Evolutionary conservation across 92 coral and sea anemone species (phyloP).

Genomic region (Anthopleura xanthogrammica): DNA sequence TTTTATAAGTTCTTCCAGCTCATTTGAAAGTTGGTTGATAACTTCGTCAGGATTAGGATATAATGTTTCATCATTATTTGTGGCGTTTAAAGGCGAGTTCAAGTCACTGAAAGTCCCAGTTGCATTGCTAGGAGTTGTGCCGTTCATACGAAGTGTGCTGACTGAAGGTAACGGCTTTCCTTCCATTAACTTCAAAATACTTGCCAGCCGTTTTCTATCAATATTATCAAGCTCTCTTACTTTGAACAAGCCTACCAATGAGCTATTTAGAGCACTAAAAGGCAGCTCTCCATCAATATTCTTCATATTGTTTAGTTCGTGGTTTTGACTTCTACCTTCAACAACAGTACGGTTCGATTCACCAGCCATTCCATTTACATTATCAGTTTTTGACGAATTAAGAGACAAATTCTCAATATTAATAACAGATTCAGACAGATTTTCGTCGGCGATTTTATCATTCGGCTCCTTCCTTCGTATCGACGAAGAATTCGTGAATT

Average conservation of each 20-base stretch:
- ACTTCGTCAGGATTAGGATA: neutral
- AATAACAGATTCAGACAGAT: neutral
- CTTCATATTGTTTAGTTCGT: neutral
- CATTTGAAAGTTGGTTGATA: conserved; percentile 14
- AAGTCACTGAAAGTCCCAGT: neutral
- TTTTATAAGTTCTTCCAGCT: conserved; percentile 15
- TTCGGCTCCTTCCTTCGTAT: neutral
- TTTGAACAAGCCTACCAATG: neutral
- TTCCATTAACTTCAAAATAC: neutral
- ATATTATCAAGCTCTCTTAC: neutral
- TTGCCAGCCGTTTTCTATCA: neutral
- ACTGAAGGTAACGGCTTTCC: neutral
- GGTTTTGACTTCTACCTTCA: neutral
- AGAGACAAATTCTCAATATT: neutral
- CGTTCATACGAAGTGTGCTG: neutral
- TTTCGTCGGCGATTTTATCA: neutral
- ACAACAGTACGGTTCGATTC: neutral
- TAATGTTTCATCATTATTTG: neutral
- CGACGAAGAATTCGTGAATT: neutral
- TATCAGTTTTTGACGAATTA: neutral
- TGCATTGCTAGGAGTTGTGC: neutral
- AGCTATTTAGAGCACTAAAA: neutral
- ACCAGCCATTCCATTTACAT: neutral
- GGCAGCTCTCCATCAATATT: neutral
- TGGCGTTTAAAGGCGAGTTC: neutral